Evolutionary conservation across 2,113 vertebrate genomes (phyloP).

Genomic region (Callorhinus ursinus): DNA sequence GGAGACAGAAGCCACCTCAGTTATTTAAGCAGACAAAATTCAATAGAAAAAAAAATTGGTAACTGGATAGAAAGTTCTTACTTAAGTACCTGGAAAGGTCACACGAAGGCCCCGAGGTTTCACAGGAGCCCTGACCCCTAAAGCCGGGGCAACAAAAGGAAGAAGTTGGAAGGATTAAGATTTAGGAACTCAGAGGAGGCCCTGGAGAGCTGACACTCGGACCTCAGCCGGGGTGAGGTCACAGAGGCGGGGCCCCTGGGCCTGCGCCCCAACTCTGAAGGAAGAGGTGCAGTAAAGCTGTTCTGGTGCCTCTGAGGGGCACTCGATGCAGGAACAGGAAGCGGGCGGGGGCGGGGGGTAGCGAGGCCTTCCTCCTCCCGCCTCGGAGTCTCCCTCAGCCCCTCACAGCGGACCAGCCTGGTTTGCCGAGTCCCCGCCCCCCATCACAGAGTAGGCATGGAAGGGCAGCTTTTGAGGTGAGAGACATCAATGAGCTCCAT

Average conservation of each 20-base stretch:
- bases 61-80: neutral
- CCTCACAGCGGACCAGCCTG: fast-evolving
- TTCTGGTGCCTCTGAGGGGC: neutral
- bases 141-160: neutral
- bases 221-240: neutral
- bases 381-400: neutral
- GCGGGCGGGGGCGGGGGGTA: neutral
- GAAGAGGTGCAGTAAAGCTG: neutral
- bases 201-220: neutral
- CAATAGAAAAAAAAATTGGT: neutral
- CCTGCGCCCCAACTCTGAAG: neutral
- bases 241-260: no score
- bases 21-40: neutral
- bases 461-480: no score
- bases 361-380: no score
- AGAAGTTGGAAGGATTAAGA: neutral
- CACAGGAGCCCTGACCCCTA: neutral
- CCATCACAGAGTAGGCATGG: neutral
- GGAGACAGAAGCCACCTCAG: neutral
- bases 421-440: no score
- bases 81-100: neutral
- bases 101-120: fast-evolving
- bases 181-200: neutral
- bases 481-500: fast-evolving
- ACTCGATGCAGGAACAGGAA: neutral